A percentile compares a stretch with the other conserved stretches of the same genome.
Conservation (phyloP, 2,888 invertebrate species). For the Diaphora mendica region DNA sequence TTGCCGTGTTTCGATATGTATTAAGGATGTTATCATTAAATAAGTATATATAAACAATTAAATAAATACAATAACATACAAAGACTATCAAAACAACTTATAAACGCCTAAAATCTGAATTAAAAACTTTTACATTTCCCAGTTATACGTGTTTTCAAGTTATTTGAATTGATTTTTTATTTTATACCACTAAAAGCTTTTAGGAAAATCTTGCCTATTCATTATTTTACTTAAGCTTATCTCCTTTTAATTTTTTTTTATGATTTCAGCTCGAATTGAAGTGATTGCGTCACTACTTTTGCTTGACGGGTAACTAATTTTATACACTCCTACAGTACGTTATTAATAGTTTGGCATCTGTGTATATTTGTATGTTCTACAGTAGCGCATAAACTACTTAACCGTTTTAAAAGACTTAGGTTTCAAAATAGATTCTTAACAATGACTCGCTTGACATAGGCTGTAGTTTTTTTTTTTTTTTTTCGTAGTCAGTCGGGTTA, state of each 20-base stretch:
- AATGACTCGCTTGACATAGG: too few species aligned
- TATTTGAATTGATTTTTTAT: neutral
- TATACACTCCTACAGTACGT: too few species aligned
- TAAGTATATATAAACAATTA: neutral
- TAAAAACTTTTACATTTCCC: neutral
- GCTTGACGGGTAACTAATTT: neutral
- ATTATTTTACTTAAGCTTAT: neutral
- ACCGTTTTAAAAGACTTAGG: too few species aligned
- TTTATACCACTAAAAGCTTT: neutral
- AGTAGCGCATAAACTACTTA: too few species aligned
- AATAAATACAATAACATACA: neutral
- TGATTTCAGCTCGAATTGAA: neutral
- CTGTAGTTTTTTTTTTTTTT: too few species aligned
- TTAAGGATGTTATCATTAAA: neutral
- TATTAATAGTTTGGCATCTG: too few species aligned
- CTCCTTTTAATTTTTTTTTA: neutral
- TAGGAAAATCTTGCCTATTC: neutral
- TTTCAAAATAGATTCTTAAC: too few species aligned
- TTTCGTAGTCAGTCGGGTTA: too few species aligned
- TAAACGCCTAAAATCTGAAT: neutral
- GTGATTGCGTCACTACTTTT: neutral
- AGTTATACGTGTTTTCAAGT: neutral
- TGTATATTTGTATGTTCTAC: too few species aligned
- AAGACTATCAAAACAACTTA: neutral
- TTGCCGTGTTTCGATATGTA: neutral